phyloP scores from a whole-genome alignment of 1,140 invertebrate genomes.

The Drosophila quadrilineata region DNA sequence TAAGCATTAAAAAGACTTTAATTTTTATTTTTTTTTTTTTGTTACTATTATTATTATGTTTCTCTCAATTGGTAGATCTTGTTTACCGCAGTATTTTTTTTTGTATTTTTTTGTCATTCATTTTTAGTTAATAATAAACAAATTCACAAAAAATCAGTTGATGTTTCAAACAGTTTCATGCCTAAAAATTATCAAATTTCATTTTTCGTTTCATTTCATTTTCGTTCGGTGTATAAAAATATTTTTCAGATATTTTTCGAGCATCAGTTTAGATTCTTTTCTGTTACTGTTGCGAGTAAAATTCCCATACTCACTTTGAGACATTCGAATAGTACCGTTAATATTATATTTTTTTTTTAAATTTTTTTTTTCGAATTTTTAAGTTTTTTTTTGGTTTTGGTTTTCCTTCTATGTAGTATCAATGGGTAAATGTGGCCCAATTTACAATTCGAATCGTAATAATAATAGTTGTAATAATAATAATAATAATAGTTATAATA shows the following conservation, averaged over 20 bases:
- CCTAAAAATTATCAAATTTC: constrained; percentile 24
- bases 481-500: constrained; percentile 54
- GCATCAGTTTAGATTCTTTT: constrained; percentile 46
- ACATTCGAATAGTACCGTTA: constrained; percentile 71
- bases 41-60: constrained; percentile 21
- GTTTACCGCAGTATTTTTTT: no score
- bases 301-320: constrained; percentile 46
- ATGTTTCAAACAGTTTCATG: constrained; percentile 17
- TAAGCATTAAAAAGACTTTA: constrained; percentile 76
- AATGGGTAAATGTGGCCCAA: constrained; percentile 20
- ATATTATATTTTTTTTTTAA: constrained; percentile 32
- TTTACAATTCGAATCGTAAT: constrained; percentile 47
- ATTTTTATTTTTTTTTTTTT: constrained; percentile 2
- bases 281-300: constrained; percentile 29
- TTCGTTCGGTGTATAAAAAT: constrained; percentile 72
- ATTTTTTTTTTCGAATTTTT: constrained; percentile 24
- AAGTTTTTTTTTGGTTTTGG: no score
- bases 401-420: no score
- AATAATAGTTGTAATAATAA: constrained; percentile 58
- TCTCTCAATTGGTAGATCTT: no score
- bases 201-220: constrained; percentile 32
- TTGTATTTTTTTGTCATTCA: no score
- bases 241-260: constrained; percentile 72
- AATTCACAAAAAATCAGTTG: constrained; percentile 56
- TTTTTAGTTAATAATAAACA: no score